These are phyloP conservation scores for fruit fly (Drosophila melanogaster) DNA, from an alignment of 1,140 invertebrate species.

Conservation along the genomic window DNA sequence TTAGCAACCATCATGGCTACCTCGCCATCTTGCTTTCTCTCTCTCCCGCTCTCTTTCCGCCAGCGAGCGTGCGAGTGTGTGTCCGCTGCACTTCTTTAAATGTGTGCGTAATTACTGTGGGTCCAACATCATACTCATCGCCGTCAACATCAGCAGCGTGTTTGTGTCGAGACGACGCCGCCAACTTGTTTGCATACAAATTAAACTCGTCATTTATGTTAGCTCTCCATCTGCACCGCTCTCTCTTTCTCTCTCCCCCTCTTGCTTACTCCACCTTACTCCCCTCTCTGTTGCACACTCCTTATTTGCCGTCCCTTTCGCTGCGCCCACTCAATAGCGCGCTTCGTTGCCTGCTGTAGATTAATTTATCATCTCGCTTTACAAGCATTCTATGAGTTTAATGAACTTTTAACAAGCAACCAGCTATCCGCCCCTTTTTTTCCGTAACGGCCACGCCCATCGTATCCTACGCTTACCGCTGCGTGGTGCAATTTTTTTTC, in stretches of 20 bases:
- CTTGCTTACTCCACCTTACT: conserved; percentile 14
- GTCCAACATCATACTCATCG: conserved; percentile 64
- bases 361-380: conserved; percentile 83
- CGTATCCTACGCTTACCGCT: conserved; percentile 18
- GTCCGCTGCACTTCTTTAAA: conserved; percentile 42
- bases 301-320: conserved; percentile 23
- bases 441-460: background rate
- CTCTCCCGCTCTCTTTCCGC: conserved; percentile 12
- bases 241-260: background rate
- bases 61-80: conserved; percentile 11
- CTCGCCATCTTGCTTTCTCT: conserved; percentile 31
- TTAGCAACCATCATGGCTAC: conserved; percentile 69
- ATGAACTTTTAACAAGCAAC: conserved; percentile 81
- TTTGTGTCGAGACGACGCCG: conserved; percentile 72
- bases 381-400: conserved; percentile 81
- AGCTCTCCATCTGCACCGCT: conserved; percentile 36
- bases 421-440: conserved; percentile 43
- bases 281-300: conserved; percentile 1
- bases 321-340: conserved; percentile 74
- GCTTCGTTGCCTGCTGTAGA: conserved; percentile 77
- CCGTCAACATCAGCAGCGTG: conserved; percentile 58
- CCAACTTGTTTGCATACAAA: conserved; percentile 83
- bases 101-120: conserved; percentile 74
- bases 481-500: conserved; percentile 43
- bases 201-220: conserved; percentile 82